Conservation (phyloP, 2,113 vertebrate species). For the Psilopogon haemacephalus region DNA sequence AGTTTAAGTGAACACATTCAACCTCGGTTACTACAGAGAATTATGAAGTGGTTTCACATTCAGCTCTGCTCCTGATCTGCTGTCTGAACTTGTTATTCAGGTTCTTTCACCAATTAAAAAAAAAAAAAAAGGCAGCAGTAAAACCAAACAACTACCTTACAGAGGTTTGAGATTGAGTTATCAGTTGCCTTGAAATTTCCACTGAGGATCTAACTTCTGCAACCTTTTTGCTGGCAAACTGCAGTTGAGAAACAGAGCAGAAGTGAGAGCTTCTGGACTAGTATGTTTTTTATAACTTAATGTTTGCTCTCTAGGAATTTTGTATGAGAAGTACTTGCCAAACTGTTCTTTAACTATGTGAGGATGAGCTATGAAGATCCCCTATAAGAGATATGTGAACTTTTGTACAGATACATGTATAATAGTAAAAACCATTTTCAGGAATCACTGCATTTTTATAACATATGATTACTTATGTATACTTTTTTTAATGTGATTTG, state of each 20-base stretch:
- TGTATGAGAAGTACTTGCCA: neutral
- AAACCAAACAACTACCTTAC: neutral
- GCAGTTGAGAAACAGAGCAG: neutral
- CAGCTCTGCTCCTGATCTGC: neutral
- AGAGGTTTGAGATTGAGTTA: neutral
- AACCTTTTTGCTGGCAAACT: neutral
- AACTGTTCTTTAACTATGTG: neutral
- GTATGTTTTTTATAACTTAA: neutral
- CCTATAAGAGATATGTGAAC: neutral
- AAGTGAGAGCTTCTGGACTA: neutral
- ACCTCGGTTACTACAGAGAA: neutral
- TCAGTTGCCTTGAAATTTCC: neutral
- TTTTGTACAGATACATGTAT: neutral
- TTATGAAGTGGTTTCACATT: neutral
- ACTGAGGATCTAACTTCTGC: neutral
- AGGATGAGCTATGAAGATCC: neutral
- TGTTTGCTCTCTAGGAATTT: neutral
- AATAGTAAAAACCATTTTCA: neutral
- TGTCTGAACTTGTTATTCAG: neutral
- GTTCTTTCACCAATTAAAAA: neutral
- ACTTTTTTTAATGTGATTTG: neutral
- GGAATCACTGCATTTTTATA: neutral
- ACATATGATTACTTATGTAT: neutral
- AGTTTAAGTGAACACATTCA: neutral
- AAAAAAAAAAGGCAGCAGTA: neutral